Evolutionary conservation across 2,888 invertebrate genomes (phyloP), one percentile per base, ranked within the genome.

Genomic region (Rhagonycha fulva): DNA sequence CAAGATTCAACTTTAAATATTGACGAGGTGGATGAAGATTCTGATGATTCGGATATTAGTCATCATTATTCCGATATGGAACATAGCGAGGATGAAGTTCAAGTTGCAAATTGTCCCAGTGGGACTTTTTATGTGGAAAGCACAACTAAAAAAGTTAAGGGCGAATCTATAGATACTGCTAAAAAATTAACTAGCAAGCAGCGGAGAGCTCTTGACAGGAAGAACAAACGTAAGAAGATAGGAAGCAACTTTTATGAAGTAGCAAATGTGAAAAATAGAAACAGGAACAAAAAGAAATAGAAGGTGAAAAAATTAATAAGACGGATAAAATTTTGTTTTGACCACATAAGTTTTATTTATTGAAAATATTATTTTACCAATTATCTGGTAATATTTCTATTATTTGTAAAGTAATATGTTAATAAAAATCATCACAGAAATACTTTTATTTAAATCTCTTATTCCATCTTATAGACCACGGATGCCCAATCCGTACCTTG

Each of bases 231-330:
- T 11, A 95, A 93, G 85, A 96, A 95, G 85, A 92, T 95, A 76
- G 96, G 96, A 82, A 95, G 94, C 86, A 95, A 96, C 88, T 96
- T 96, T 86, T 96, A 96, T 87, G 96, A 96, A 90, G 92, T 94
- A 30, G 90, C 94, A 10, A 96, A 97, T 89, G 96, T 96, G 71
- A 96, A 96, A 87, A 96, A 96, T 87, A 92, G 93, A 81, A 96
- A 95, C 88, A 92, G 94, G 80, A 91, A 92, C 85, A 93, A 93
- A 85, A 94, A 92, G 82, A 90, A 88, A 82, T 14, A 14, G 12
- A 26, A 32, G 32, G 4, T 4, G 32, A 32, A n/a, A 4, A 4
- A 32, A 12, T 32, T 32, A 12, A 32, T 11, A 12, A 32, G 11
- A 28, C 9, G 1, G 9, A 28, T 28, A 28, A 28, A 9, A 28